Evolutionary conservation across 2,113 vertebrate genomes (phyloP), one percentile per base, ranked within the genome.

Genomic region (Anarhynchus alexandrinus): DNA sequence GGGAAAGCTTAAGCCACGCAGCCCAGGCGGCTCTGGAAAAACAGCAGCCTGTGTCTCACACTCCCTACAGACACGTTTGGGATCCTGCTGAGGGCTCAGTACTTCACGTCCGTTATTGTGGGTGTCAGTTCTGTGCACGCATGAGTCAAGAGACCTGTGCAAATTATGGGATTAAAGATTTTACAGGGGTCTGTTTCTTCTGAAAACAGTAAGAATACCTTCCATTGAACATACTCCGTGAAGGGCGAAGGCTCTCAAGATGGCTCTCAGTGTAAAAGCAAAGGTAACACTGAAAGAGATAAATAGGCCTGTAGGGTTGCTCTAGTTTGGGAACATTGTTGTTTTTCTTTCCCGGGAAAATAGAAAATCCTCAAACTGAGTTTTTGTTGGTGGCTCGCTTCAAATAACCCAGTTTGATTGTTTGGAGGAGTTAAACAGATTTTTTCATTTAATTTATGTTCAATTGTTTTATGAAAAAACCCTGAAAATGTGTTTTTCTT

Each of bases 11-110:
- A 20, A 42, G 36, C 13, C 4, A 2, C 13, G 43, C 64, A 43
- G 54, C 64, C 5, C 3, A 6, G 72, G 52, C 30, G 42, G 42
- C 72, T 67, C 5, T 21, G 72, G 52, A 25, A 51, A 42, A 69
- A 25, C 1, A 25, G 10, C 18, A 45, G 16, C 40, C 49, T 14
- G 49, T 40, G 34, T 26, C 22, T 18, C 6, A 16, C 26, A 3
- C 32, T 59, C 30, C 62, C 54, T 42, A 1, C 20, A 17, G 54
- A 16, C 9, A 4, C 3, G 0, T 20, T 4, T 3, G 6, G 82
- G 69, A 55, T 16, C 36, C 64, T 32, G 32, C 36, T 9, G 45
- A 32, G 73, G 19, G 26, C 64, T 52, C 64, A 2, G 4, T 7
- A 4, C 36, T 36, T 61, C 73, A 11, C 38, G 45, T 26, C 54